Percentiles rank a stretch among this genome's conserved stretches.
Conservation (phyloP, 1,140 invertebrate species). For the Saxidomus purpurata region DNA sequence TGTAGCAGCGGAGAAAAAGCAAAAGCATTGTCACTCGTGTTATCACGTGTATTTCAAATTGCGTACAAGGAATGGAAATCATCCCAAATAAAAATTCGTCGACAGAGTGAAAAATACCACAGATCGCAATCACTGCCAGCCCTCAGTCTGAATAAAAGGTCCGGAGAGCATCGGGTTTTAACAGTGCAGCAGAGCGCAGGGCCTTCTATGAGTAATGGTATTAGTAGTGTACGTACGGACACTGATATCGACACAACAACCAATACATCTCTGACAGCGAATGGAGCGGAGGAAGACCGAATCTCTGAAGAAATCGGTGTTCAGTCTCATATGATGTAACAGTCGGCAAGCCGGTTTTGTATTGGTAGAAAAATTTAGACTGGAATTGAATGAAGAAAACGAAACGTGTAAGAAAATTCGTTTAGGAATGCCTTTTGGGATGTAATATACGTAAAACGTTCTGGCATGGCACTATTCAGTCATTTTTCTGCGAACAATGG, state of each 20-base stretch:
- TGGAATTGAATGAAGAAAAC: too few species aligned
- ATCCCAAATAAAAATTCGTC: slow-evolving; percentile 41
- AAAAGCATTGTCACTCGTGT: slow-evolving; percentile 78
- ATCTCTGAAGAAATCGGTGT: too few species aligned
- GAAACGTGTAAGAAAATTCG: too few species aligned
- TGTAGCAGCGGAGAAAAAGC: slow-evolving; percentile 80
- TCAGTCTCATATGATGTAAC: too few species aligned
- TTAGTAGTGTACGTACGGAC: neutral
- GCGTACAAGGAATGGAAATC: slow-evolving; percentile 80
- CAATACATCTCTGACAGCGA: neutral
- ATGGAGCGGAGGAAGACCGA: too few species aligned
- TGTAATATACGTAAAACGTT: too few species aligned
- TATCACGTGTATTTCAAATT: slow-evolving; percentile 80
- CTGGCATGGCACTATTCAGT: too few species aligned
- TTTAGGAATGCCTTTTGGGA: too few species aligned
- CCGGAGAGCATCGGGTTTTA: neutral
- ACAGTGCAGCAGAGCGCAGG: neutral
- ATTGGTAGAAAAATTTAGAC: too few species aligned
- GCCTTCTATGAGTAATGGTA: neutral
- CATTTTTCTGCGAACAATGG: too few species aligned
- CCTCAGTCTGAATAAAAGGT: neutral
- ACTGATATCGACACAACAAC: neutral
- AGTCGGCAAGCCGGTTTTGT: too few species aligned
- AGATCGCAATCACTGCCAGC: slow-evolving; percentile 23
- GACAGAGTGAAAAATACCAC: slow-evolving; percentile 23